These are phyloP conservation scores for Stenolophus ochropezus DNA, from an alignment of 2,888 invertebrate species.

Conservation along the genomic window DNA sequence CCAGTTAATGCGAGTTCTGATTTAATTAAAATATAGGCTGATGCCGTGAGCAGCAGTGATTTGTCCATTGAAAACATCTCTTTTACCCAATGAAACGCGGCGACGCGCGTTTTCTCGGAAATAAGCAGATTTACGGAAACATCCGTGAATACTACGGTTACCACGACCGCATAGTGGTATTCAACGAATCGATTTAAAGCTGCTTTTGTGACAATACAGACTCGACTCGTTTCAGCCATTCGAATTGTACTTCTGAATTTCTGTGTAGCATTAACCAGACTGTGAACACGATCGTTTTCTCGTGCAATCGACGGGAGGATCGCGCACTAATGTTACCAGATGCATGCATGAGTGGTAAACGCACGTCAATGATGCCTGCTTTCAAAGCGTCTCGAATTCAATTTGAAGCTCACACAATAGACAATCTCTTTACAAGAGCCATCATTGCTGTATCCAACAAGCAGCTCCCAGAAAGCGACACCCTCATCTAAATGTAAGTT, in stretches of 20 bases:
- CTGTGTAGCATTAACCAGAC: conserved; percentile 60
- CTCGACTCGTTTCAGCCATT: conserved; percentile 57
- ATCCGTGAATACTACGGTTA: conserved; percentile 50
- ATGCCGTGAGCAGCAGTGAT: conserved; percentile 14
- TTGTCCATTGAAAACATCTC: conserved; percentile 44
- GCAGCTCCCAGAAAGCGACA: conserved; percentile 18
- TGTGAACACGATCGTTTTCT: conserved; percentile 54
- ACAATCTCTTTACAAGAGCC: conserved; percentile 65
- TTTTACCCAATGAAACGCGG: conserved; percentile 46
- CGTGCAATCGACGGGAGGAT: conserved; percentile 43
- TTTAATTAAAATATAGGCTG: conserved; percentile 27
- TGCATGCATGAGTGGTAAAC: conserved; percentile 41
- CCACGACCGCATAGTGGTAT: conserved; percentile 37
- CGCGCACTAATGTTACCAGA: conserved; percentile 35
- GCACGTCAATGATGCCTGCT: conserved; percentile 62
- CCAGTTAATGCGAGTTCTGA: not conserved
- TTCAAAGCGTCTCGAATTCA: conserved; percentile 67
- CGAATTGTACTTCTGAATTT: conserved; percentile 60
- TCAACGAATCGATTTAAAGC: conserved; percentile 59
- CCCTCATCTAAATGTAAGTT: conserved; percentile 21
- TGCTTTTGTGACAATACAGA: conserved; percentile 60
- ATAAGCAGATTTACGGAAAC: conserved; percentile 57
- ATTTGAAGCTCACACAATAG: conserved; percentile 68
- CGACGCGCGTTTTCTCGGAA: conserved; percentile 40
- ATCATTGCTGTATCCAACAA: conserved; percentile 42